Evolutionary conservation across 2,888 invertebrate species (phyloP).

Genomic region (Mythimna pallens): DNA sequence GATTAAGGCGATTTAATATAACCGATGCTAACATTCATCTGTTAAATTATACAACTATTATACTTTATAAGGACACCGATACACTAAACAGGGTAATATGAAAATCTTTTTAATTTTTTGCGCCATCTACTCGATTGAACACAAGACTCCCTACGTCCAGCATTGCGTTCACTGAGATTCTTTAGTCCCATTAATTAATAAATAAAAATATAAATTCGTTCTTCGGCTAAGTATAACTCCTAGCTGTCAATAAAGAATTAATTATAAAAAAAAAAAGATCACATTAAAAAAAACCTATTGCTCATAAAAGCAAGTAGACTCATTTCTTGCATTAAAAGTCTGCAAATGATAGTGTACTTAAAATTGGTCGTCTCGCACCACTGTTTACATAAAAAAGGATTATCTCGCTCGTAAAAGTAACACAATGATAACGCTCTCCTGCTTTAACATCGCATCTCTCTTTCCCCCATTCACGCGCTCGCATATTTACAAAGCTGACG

Average conservation of each 20-base stretch:
- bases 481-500: slow-evolving; percentile 74
- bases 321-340: slow-evolving; percentile 6
- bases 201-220: slow-evolving; percentile 66
- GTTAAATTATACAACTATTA: slow-evolving; percentile 54
- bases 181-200: slow-evolving; percentile 56
- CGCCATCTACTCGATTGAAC: slow-evolving; percentile 41
- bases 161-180: slow-evolving; percentile 59
- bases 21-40: slow-evolving; percentile 34
- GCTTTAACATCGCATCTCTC: slow-evolving; percentile 30
- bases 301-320: slow-evolving; percentile 14
- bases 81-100: slow-evolving; percentile 53
- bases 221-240: slow-evolving; percentile 54
- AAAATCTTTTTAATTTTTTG: slow-evolving; percentile 49
- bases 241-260: slow-evolving; percentile 56
- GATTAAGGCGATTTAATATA: slow-evolving; percentile 55
- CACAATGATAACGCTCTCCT: slow-evolving; percentile 30
- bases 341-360: slow-evolving; percentile 62
- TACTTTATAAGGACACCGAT: slow-evolving; percentile 46
- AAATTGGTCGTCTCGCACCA: slow-evolving; percentile 44
- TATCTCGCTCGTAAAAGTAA: slow-evolving; percentile 30
- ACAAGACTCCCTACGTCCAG: slow-evolving; percentile 25
- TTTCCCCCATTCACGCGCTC: slow-evolving; percentile 46
- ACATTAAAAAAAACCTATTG: slow-evolving; percentile 32
- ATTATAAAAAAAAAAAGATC: slow-evolving; percentile 32
- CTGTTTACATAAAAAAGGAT: slow-evolving; percentile 18